A percentile compares a stretch with the other conserved stretches of the same genome.
Evolutionary conservation across 2,113 vertebrate genomes (phyloP).

Genomic region (Datnioides undecimradiatus): DNA sequence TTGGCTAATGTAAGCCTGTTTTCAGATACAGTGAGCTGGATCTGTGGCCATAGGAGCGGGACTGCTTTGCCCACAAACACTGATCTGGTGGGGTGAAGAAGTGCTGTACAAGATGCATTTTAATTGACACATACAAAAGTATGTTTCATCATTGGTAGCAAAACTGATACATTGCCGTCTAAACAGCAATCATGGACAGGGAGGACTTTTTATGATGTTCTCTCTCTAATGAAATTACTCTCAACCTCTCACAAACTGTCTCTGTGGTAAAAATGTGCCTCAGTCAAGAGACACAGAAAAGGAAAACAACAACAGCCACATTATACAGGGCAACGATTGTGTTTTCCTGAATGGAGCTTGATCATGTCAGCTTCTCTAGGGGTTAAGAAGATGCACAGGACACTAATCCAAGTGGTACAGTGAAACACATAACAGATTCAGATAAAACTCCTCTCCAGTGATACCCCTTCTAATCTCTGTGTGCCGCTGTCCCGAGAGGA

Average conservation of each 20-base stretch:
- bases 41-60: constrained; percentile 51
- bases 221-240: constrained; percentile 22
- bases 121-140: constrained; percentile 23
- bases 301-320: constrained; percentile 34
- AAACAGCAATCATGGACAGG: not conserved
- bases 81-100: constrained; percentile 46
- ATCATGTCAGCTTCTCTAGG: constrained; percentile 34
- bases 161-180: not conserved
- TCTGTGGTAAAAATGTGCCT: constrained; percentile 17
- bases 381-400: constrained; percentile 48
- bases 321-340: constrained; percentile 8
- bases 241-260: constrained; percentile 11
- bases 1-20: constrained; percentile 79
- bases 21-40: constrained; percentile 77
- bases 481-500: constrained; percentile 37
- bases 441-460: constrained; percentile 57
- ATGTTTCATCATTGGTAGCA: not conserved
- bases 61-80: constrained; percentile 48
- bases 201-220: not conserved
- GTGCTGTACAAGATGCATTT: constrained; percentile 43
- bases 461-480: constrained; percentile 54
- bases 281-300: constrained; percentile 22
- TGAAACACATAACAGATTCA: constrained; percentile 33
- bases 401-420: constrained; percentile 47
- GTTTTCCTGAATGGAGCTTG: constrained; percentile 36